A percentile compares a stretch with the other conserved stretches of the same genome.
These are phyloP conservation scores for Halocynthia aurantium DNA, from an alignment of 23 tunicate genomes.

Conservation along the genomic window DNA sequence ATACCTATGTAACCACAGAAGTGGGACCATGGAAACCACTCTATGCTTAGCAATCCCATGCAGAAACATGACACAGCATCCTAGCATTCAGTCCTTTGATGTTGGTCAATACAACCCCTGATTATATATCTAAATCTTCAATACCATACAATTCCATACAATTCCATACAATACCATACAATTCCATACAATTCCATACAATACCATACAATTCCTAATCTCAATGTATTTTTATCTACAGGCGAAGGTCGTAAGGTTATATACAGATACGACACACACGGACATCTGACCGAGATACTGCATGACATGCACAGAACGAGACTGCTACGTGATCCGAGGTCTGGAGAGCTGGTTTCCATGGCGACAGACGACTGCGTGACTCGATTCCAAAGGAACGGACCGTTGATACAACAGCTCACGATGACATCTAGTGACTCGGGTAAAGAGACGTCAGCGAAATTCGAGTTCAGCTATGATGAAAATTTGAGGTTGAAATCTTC, in stretches of 20 bases:
- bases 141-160: not conserved
- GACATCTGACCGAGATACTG: conserved; percentile 77
- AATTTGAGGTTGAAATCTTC: conserved; percentile 58
- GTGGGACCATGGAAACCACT: no score
- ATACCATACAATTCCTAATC: not conserved
- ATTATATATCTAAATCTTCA: not conserved
- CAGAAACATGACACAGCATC: no score
- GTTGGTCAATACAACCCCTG: no score
- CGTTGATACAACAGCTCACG: conserved; percentile 65
- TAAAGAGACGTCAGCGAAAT: conserved; percentile 44
- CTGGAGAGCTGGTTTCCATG: conserved; percentile 77
- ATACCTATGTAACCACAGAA: no score
- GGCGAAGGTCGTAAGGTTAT: conserved; percentile 79
- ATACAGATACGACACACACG: conserved; percentile 81
- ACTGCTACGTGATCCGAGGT: conserved; percentile 66
- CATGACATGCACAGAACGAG: conserved; percentile 50
- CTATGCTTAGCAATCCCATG: no score
- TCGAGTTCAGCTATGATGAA: conserved; percentile 52
- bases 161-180: no score
- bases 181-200: no score
- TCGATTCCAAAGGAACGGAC: conserved; percentile 84
- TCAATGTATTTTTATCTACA: not conserved
- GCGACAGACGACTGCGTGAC: conserved; percentile 45
- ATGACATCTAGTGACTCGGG: conserved; percentile 51
- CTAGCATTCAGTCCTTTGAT: no score